Evolutionary conservation across 2,888 invertebrate species (phyloP).

Genomic region (Allygus modestus): DNA sequence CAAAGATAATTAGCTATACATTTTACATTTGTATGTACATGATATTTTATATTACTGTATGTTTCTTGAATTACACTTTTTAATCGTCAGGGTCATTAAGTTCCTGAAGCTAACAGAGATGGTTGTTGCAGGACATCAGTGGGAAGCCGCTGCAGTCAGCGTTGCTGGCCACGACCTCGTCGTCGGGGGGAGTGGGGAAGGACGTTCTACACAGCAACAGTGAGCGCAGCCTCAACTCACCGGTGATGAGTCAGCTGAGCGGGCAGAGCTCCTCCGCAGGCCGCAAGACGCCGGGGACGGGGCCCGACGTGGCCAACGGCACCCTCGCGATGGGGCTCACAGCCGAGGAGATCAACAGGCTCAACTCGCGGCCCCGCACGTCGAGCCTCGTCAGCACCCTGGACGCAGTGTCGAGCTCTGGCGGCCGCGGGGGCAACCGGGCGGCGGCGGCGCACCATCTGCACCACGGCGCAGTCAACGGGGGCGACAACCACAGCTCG

Average conservation of each 20-base stretch:
- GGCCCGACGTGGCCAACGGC: slow-evolving; percentile 80
- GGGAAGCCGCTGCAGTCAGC: slow-evolving; percentile 95
- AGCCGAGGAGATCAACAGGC: slow-evolving; percentile 91
- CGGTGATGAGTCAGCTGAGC: slow-evolving; percentile 94
- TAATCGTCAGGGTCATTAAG: no score
- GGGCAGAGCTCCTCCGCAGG: slow-evolving; percentile 91
- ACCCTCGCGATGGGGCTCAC: slow-evolving; percentile 89
- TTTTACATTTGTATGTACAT: no score
- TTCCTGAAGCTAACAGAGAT: neutral
- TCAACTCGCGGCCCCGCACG: slow-evolving; percentile 88
- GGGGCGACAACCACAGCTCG: slow-evolving; percentile 77
- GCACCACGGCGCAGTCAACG: slow-evolving; percentile 81
- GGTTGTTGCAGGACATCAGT: slow-evolving; percentile 86
- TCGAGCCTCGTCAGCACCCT: slow-evolving; percentile 91
- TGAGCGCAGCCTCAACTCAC: slow-evolving; percentile 93
- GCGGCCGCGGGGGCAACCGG: slow-evolving; percentile 72
- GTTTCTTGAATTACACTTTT: no score
- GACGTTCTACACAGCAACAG: slow-evolving; percentile 94
- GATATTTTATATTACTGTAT: no score
- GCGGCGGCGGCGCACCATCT: slow-evolving; percentile 76
- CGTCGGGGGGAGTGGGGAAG: slow-evolving; percentile 92
- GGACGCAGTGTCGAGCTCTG: slow-evolving; percentile 94
- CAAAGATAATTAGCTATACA: no score
- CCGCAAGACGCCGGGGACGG: slow-evolving; percentile 83
- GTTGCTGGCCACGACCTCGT: slow-evolving; percentile 91